Conservation (phyloP, 2,797 vertebrate species). For the Trachops cirrhosus region DNA sequence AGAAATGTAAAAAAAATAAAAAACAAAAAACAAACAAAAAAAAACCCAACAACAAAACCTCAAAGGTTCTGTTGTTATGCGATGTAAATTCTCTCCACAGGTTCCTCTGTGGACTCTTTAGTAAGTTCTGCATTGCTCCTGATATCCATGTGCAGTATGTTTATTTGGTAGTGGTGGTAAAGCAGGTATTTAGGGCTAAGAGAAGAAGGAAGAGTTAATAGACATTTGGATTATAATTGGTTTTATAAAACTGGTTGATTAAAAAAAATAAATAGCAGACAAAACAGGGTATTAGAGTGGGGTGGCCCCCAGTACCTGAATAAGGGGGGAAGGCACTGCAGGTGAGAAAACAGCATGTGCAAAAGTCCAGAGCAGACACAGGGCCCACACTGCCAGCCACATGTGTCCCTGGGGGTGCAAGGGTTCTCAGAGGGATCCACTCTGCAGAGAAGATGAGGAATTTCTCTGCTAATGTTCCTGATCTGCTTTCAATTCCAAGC, state of each 20-base stretch:
- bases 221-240: not conserved
- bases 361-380: not conserved
- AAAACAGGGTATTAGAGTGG: not conserved
- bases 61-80: not conserved
- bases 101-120: not conserved
- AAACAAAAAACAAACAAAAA: not conserved
- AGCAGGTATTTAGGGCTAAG: not conserved
- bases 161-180: not conserved
- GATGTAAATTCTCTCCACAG: not conserved
- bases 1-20: not conserved
- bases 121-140: not conserved
- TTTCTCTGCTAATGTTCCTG: not conserved
- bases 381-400: rapidly evolving
- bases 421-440: not conserved
- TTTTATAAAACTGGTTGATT: not conserved
- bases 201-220: not conserved
- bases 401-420: rapidly evolving
- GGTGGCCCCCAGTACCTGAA: not conserved
- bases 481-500: not conserved
- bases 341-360: not conserved
- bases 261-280: not conserved
- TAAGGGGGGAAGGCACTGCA: not conserved
- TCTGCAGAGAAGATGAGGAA: not conserved
- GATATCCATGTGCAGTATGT: not conserved
- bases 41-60: no score